Percentiles rank a stretch among this genome's conserved stretches.
Evolutionary conservation across 64 coral and sea anemone genomes (phyloP).

Genomic region (Anthopleura sola): DNA sequence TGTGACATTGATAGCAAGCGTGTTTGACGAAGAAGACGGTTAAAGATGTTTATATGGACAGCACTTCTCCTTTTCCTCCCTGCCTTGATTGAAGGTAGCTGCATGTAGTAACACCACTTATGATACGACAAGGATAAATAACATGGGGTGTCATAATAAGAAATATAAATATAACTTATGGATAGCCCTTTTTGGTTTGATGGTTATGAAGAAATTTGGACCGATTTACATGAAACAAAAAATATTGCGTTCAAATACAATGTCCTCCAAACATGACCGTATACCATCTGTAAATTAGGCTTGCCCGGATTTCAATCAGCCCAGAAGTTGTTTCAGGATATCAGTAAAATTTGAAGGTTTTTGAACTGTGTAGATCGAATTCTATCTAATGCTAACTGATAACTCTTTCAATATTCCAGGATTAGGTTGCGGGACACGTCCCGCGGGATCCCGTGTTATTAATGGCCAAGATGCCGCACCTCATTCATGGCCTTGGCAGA

Average conservation of each 20-base stretch:
- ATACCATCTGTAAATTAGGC: no score
- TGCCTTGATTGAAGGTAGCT: background rate
- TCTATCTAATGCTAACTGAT: background rate
- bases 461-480: slow-evolving; percentile 26
- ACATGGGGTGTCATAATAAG: background rate
- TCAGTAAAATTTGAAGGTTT: no score
- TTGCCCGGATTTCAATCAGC: no score
- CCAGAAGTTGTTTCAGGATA: no score
- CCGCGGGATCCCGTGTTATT: slow-evolving; percentile 8
- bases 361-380: background rate
- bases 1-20: background rate
- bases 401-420: background rate
- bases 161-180: no score
- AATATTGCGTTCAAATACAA: no score
- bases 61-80: background rate
- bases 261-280: no score
- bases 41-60: background rate
- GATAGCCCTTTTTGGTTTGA: no score
- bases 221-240: no score
- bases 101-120: background rate
- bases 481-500: slow-evolving; percentile 35
- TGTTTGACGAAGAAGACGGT: background rate
- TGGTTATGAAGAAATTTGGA: no score
- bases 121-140: background rate
- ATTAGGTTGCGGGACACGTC: slow-evolving; percentile 17